Percentiles rank a stretch among this genome's conserved stretches.
These are phyloP conservation scores for Rallus crepitans DNA, from an alignment of 2,797 vertebrate species.

Conservation along the genomic window DNA sequence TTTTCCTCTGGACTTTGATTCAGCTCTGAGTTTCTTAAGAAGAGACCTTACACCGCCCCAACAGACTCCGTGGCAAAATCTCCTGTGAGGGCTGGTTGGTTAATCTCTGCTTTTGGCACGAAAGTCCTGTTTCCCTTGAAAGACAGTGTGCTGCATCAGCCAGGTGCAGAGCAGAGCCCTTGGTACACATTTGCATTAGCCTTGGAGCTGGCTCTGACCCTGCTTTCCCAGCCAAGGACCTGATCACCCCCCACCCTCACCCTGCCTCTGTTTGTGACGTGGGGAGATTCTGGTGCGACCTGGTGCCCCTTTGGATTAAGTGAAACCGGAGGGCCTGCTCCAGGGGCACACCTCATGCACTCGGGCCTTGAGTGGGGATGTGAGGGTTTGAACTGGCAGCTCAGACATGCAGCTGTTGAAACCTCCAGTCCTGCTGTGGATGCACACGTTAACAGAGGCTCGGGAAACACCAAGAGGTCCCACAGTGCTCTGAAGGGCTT, in stretches of 20 bases:
- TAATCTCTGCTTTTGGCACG: not conserved
- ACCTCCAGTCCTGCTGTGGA: not conserved
- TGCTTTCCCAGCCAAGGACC: not conserved
- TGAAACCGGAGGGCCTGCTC: not conserved
- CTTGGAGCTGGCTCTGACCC: not conserved
- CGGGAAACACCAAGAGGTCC: not conserved
- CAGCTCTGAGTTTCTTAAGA: not conserved
- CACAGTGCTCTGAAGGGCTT: not conserved
- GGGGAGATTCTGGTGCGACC: not conserved
- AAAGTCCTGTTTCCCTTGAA: not conserved
- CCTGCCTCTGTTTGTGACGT: fast-evolving
- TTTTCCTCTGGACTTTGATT: not conserved
- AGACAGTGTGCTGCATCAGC: not conserved
- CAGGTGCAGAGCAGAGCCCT: not conserved
- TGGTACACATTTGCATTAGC: not conserved
- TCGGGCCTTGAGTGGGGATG: not conserved
- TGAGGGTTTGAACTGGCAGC: fast-evolving
- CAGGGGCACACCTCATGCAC: not conserved
- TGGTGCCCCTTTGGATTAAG: not conserved
- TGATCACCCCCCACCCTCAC: not conserved
- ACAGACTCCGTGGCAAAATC: not conserved
- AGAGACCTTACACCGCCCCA: not conserved
- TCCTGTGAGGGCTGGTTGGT: not conserved
- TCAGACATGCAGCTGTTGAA: fast-evolving
- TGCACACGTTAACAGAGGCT: not conserved